Percentiles rank a stretch among this genome's conserved stretches.
Conservation (phyloP, 2,113 vertebrate species). For the Lamprotornis superbus region DNA sequence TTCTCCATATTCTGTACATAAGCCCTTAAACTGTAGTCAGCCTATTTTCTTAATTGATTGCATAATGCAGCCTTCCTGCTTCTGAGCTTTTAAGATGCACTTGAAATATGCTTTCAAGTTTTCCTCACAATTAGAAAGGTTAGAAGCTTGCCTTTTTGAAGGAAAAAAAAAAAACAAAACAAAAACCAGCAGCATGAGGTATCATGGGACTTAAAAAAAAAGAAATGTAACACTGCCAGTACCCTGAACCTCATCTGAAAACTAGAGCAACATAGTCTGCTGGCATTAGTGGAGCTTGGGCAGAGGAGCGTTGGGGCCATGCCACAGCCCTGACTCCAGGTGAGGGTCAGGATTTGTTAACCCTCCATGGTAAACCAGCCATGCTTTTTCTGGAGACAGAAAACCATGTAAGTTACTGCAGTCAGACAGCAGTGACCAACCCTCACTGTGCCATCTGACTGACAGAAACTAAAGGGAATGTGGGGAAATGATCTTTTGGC, state of each 20-base stretch:
- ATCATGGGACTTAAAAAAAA: not conserved
- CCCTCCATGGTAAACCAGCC: not conserved
- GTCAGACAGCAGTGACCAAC: not conserved
- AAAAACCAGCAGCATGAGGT: not conserved
- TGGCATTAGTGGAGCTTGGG: accelerated
- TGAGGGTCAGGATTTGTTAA: not conserved
- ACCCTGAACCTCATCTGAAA: not conserved
- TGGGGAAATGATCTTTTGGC: not conserved
- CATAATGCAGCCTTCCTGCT: not conserved
- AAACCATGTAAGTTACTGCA: not conserved
- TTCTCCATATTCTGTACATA: not conserved
- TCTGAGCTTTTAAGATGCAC: not conserved
- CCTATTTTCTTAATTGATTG: not conserved
- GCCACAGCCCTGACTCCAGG: not conserved
- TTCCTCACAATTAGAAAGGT: not conserved
- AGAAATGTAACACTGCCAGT: not conserved
- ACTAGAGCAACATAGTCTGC: not conserved
- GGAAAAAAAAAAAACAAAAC: not conserved
- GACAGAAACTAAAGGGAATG: not conserved
- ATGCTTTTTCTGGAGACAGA: not conserved
- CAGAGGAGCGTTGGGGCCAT: accelerated
- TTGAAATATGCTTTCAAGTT: not conserved
- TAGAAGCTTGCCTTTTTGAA: not conserved
- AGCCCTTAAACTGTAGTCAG: not conserved
- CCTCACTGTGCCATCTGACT: not conserved